Base-by-base conservation (phyloP, 2,888 invertebrate genomes). In the Trichacis sp. region DNA sequence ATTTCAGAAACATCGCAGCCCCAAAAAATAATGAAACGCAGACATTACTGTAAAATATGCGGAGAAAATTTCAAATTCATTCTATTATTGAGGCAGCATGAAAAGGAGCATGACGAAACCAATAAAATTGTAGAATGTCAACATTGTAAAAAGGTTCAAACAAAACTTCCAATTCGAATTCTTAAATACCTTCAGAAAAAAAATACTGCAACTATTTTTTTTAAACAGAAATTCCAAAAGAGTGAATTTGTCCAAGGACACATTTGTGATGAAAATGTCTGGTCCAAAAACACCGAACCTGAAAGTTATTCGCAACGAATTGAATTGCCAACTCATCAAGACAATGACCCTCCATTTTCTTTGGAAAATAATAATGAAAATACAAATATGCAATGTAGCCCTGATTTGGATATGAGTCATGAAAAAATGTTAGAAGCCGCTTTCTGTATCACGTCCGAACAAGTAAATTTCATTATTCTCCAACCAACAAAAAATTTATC, bases 41-140 rank as follows among this genome's bases (percentile, higher is more conserved):
- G 72, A 50, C 77, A 78, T 64, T 81, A 84, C 58, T 84, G 83
- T 58, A 76, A 78, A 66, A 74, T 75, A 12, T 84, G 84, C 67
- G 83, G 83, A 1, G 79, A 80, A 43, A 77, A 74, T 50, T 84
- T 83, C 62, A 77, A 72, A 49, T 81, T 80, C 58, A 72, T 79
- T 29, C 69, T 77, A 6, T 66, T 79, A 6, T 71, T 83, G n/a
- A 71, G 77, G 30, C 72, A 79, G 24, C 83, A 84, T 43, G 80
- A 80, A 51, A 75, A 72, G 42, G 59, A 63, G 45, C 82, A 82
- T 63, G 61, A 56, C 1, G 69, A 73, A 48, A 69, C 69, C 40
- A 33, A 45, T 2, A 66, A 56, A 3, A 18, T 33, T 12, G 49
- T 72, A 15, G 71, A 72, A 12, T 73, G 72, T 54, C 74, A 69